These are phyloP conservation scores for Drosophila barbarae DNA, from an alignment of 2,888 invertebrate species.

Conservation along the genomic window DNA sequence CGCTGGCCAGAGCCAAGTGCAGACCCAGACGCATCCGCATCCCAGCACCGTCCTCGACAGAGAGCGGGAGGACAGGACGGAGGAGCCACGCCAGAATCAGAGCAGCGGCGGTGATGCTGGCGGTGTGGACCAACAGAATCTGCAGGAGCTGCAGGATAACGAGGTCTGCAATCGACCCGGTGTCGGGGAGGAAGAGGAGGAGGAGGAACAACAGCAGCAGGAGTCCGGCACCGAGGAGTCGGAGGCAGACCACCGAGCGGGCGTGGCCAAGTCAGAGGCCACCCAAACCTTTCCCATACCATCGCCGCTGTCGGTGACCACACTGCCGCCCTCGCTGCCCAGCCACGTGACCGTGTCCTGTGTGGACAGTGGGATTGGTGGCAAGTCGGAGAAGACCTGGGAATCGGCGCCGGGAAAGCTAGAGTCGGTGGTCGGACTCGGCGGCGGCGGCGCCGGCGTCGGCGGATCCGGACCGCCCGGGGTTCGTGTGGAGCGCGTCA, in stretches of 20 bases:
- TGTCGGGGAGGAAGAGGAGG: constrained; percentile 24
- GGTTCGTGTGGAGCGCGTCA: constrained; percentile 38
- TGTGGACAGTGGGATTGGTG: constrained; percentile 23
- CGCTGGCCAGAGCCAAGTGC: constrained; percentile 12
- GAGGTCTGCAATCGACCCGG: constrained; percentile 51
- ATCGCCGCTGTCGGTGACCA: constrained; percentile 54
- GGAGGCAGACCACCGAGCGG: constrained; percentile 60
- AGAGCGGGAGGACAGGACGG: constrained; percentile 39
- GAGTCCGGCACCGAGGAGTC: constrained; percentile 22
- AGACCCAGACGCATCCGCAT: constrained; percentile 17
- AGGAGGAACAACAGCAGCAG: constrained; percentile 9
- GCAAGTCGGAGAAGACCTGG: constrained; percentile 65
- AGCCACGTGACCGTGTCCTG: constrained; percentile 17
- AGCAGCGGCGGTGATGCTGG: constrained; percentile 17
- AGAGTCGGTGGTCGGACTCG: constrained; percentile 39
- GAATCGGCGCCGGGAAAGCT: constrained; percentile 69
- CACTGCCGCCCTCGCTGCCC: constrained; percentile 24
- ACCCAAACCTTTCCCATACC: constrained; percentile 61
- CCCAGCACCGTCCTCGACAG: constrained; percentile 4
- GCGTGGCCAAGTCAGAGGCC: constrained; percentile 58
- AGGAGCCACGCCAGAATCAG: constrained; percentile 24
- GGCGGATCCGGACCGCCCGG: not conserved
- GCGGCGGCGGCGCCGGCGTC: not conserved
- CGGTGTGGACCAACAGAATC: constrained; percentile 27
- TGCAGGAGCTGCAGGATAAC: constrained; percentile 51